Conservation (phyloP, 1,140 invertebrate species). For the Drosophila murphyi region DNA sequence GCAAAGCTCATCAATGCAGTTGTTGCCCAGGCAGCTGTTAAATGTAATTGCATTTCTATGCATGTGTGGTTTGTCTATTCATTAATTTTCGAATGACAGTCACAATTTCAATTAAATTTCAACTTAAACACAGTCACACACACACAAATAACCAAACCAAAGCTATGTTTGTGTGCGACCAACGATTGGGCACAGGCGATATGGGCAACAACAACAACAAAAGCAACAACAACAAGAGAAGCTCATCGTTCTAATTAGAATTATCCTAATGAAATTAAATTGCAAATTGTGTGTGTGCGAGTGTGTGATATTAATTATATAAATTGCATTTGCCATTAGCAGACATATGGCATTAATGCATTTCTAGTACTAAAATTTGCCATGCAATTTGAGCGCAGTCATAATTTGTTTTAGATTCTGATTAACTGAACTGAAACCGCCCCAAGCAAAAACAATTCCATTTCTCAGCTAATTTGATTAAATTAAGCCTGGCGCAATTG, state of each 20-base stretch:
- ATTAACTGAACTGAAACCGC: constrained; percentile 61
- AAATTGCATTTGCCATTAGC: constrained; percentile 49
- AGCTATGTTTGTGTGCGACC: constrained; percentile 16
- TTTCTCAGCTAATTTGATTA: constrained; percentile 81
- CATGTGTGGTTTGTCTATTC: constrained; percentile 62
- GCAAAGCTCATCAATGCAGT: constrained; percentile 68
- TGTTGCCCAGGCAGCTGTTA: constrained; percentile 51
- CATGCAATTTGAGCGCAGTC: constrained; percentile 55
- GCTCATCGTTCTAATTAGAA: constrained; percentile 81
- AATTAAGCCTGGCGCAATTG: constrained; percentile 59
- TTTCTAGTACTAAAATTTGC: constrained; percentile 38
- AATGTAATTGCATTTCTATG: constrained; percentile 74
- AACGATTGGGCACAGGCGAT: constrained; percentile 59
- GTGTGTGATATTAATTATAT: constrained; percentile 65
- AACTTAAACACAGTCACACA: constrained; percentile 65
- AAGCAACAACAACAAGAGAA: constrained; percentile 22
- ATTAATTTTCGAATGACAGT: constrained; percentile 76
- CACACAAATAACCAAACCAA: constrained; percentile 5
- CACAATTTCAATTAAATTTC: constrained; percentile 80
- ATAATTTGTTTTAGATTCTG: constrained; percentile 78
- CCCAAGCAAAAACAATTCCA: constrained; percentile 40
- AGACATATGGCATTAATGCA: constrained; percentile 31
- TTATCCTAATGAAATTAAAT: constrained; percentile 84
- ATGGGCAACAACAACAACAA: constrained; percentile 17
- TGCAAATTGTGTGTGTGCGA: constrained; percentile 57